Evolutionary conservation across 2,113 vertebrate species (phyloP), one percentile per base, ranked within the genome.

Genomic region (Hemichromis elongatus): DNA sequence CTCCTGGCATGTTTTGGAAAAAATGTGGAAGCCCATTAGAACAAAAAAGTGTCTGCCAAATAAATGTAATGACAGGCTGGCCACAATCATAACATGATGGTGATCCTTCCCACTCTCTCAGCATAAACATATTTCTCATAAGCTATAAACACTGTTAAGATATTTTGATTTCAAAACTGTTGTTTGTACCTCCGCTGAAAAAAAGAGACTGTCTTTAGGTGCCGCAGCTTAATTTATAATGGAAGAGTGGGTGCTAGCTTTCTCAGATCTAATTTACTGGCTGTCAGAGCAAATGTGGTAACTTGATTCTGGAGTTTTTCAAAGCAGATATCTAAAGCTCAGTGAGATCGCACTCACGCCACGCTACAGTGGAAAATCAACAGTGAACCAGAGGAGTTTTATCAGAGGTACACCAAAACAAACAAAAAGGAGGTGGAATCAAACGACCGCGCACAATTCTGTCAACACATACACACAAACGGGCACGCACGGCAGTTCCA

Each of bases 241-340:
- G 63, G 87, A 85, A 61, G 81, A 75, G 54, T 37, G 80, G 66
- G 11, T 53, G 66, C 77, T 82, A 56, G 24, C 73, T 79, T 82
- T 83, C 81, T 75, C 55, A 70, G 47, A 83, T 83, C 56, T 83
- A 83, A 90, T 92, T 89, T 78, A 79, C 80, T 12, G 81, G 63
- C 80, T 87, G 83, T 90, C 83, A 90, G 89, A 88, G 90, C 37
- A 90, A 86, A 84, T 52, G 45, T 18, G 52, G 33, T 37, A 83
- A 86, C 85, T 91, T 83, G 54, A 90, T 68, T 88, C 77, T 56
- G 86, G 86, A 84, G 42, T 59, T 88, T 88, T 88, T 86, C 81
- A 83, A 73, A 86, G 81, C 61, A 81, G 50, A 88, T 81, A 54
- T 88, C 45, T 80, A 75, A 52, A 75, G 45, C 26, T 75, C 81